Conservation (phyloP, 1,140 invertebrate species). For the Reticulitermes speratus region DNA sequence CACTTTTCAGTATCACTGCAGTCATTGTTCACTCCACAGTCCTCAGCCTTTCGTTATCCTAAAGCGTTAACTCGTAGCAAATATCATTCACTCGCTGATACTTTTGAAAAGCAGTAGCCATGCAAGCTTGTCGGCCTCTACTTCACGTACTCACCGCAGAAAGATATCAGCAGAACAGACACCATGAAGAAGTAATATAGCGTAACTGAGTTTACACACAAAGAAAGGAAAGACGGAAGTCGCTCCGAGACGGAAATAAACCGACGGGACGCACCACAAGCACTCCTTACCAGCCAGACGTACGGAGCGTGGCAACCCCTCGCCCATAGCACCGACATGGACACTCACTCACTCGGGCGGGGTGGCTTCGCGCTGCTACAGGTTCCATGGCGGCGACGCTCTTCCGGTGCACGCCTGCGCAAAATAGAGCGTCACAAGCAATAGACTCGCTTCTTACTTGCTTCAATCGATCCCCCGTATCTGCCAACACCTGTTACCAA, state of each 20-base stretch:
- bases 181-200: background rate
- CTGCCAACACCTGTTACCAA: conserved; percentile 30
- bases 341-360: background rate
- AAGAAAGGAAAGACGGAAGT: background rate
- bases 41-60: no score
- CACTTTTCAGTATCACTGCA: background rate
- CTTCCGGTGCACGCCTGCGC: background rate
- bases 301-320: background rate
- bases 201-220: background rate
- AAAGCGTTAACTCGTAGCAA: no score
- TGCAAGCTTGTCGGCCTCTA: background rate
- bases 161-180: background rate
- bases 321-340: background rate
- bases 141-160: background rate
- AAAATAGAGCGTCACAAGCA: background rate
- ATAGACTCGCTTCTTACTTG: background rate
- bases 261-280: background rate
- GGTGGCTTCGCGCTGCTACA: background rate
- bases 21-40: background rate
- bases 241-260: background rate
- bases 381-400: background rate
- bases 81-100: no score
- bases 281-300: background rate
- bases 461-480: background rate
- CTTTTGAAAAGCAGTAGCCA: no score